A percentile compares a stretch with the other conserved stretches of the same genome.
These are phyloP conservation scores for Eilema caniola DNA, from an alignment of 2,888 invertebrate species.

Conservation along the genomic window DNA sequence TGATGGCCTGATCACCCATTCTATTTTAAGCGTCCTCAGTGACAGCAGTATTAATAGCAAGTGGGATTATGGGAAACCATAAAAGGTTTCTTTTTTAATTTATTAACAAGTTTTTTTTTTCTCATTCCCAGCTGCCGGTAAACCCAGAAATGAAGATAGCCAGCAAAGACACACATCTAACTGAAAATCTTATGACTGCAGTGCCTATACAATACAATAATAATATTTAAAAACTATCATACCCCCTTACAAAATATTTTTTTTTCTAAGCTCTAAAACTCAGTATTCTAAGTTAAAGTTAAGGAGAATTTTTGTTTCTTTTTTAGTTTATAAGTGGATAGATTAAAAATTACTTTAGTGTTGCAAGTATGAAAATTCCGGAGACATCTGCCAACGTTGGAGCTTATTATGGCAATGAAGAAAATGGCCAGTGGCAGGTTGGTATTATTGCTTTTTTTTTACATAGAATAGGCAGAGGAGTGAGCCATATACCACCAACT, in stretches of 20 bases:
- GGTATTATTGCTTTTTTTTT: conserved; percentile 20
- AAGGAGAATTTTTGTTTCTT: conserved; percentile 30
- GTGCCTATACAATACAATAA: conserved; percentile 56
- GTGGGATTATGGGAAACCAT: no score
- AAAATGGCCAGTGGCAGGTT: conserved; percentile 84
- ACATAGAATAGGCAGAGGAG: no score
- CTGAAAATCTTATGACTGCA: conserved; percentile 59
- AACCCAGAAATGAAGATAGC: conserved; percentile 76
- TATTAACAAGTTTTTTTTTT: conserved; percentile 14
- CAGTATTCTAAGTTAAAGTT: conserved; percentile 35
- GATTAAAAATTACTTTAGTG: conserved; percentile 42
- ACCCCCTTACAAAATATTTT: conserved; percentile 12
- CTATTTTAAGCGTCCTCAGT: no score
- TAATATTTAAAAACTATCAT: conserved; percentile 29
- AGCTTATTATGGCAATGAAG: conserved; percentile 81
- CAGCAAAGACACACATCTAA: conserved; percentile 49
- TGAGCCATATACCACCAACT: no score
- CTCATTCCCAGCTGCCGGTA: conserved; percentile 65
- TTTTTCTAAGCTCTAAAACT: conserved; percentile 37
- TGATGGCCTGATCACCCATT: no score
- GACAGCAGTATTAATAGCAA: no score
- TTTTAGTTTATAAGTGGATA: conserved; percentile 57
- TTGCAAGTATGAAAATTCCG: conserved; percentile 81
- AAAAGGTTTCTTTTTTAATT: not conserved
- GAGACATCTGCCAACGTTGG: conserved; percentile 79